Evolutionary conservation across 1,140 invertebrate genomes (phyloP).

Genomic region (Brachionus paranguensis): DNA sequence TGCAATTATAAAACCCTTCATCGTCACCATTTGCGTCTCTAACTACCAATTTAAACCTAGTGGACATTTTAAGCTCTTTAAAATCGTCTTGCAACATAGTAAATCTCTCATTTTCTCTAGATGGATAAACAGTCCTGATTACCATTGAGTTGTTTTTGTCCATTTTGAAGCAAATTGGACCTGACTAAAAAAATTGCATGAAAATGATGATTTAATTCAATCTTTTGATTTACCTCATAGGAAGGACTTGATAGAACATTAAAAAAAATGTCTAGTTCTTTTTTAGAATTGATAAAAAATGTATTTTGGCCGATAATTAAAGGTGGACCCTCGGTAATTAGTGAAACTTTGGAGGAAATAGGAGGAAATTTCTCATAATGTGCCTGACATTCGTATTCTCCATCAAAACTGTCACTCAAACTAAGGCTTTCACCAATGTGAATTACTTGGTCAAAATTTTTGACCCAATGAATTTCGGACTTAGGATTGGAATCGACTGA

Average conservation of each 20-base stretch:
- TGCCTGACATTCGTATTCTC: not conserved
- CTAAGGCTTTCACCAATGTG: not conserved
- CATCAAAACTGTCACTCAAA: not conserved
- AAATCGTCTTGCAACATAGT: not conserved
- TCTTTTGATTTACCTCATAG: not conserved
- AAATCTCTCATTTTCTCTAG: not conserved
- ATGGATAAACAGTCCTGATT: not conserved
- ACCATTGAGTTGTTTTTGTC: not conserved
- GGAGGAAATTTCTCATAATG: not conserved
- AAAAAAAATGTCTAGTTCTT: constrained; percentile 3
- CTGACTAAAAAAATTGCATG: not conserved
- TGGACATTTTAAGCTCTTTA: constrained; percentile 12
- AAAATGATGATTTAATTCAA: not conserved
- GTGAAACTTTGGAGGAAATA: not conserved
- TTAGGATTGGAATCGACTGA: constrained; percentile 14
- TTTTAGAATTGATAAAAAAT: not conserved
- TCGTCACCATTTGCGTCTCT: not conserved
- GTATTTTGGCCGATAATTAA: not conserved
- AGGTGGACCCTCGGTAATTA: not conserved
- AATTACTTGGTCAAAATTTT: not conserved
- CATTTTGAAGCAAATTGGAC: not conserved
- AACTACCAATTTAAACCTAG: not conserved
- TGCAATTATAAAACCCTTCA: not conserved
- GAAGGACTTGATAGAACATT: constrained; percentile 21
- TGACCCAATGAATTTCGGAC: not conserved